Evolutionary conservation across 2,797 vertebrate genomes (phyloP).

Genomic region (Chelonia mydas): DNA sequence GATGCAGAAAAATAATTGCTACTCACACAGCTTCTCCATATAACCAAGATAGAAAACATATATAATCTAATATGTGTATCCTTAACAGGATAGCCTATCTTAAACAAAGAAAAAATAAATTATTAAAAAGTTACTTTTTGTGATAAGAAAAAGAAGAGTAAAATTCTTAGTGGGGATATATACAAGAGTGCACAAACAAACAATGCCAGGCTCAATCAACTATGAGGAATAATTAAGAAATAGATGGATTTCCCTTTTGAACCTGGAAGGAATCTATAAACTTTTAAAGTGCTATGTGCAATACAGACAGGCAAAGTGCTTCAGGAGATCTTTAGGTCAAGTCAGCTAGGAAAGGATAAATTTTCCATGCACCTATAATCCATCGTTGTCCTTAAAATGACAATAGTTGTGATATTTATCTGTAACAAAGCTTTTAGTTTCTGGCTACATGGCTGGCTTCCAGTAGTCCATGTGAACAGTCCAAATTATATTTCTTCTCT

Average conservation of each 20-base stretch:
- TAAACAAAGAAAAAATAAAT: not conserved
- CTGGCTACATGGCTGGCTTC: not conserved
- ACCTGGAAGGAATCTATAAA: not conserved
- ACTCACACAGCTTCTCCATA: not conserved
- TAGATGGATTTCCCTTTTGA: not conserved
- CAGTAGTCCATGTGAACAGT: not conserved
- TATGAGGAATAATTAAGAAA: not conserved
- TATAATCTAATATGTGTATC: not conserved
- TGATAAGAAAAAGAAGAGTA: not conserved
- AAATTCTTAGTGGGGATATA: not conserved
- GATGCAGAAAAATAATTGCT: not conserved
- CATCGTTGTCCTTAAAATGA: not conserved
- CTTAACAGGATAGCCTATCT: not conserved
- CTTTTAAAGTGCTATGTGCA: not conserved
- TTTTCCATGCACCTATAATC: not conserved
- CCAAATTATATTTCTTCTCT: not conserved
- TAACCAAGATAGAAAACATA: not conserved
- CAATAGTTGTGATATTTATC: not conserved
- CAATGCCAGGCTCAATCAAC: not conserved
- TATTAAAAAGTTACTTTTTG: not conserved
- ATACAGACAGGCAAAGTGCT: not conserved
- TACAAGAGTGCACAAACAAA: not conserved
- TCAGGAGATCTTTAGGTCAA: not conserved
- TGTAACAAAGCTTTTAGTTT: not conserved
- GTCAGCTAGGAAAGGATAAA: not conserved